Conservation (phyloP, 1,140 invertebrate species). For the Nasonia longicornis region DNA sequence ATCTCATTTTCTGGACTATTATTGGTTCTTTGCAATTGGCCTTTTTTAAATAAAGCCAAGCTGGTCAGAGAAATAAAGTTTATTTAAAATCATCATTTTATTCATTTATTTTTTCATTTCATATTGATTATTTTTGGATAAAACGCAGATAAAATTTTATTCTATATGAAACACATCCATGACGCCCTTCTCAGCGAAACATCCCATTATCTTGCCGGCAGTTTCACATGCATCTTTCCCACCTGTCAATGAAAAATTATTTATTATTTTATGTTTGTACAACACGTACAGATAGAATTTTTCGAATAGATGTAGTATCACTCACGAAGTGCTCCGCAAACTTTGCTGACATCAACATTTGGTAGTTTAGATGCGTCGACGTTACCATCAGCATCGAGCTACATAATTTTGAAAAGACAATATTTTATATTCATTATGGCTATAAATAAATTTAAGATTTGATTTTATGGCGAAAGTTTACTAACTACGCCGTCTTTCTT, state of each 20-base stretch:
- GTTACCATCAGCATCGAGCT: conserved; percentile 12
- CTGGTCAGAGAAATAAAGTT: too few relatives aligned
- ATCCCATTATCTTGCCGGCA: conserved; percentile 28
- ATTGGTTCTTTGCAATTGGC: too few relatives aligned
- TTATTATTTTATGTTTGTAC: neutral
- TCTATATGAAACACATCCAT: too few relatives aligned
- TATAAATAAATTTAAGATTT: neutral
- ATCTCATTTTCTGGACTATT: too few relatives aligned
- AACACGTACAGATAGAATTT: neutral
- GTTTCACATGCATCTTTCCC: conserved; percentile 25
- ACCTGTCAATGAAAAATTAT: neutral
- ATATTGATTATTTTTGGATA: too few relatives aligned
- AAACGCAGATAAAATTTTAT: too few relatives aligned
- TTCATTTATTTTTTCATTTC: too few relatives aligned
- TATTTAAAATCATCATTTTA: too few relatives aligned
- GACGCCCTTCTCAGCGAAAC: neutral
- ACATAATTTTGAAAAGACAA: neutral
- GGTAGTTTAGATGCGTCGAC: too few relatives aligned
- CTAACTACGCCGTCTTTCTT: conserved; percentile 26
- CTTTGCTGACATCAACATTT: neutral
- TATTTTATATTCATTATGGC: too few relatives aligned
- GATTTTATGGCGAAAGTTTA: neutral
- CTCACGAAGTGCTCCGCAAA: conserved; percentile 23
- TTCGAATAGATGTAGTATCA: too few relatives aligned
- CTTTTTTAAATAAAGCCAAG: too few relatives aligned